Evolutionary conservation across 2,113 vertebrate species (phyloP).

Genomic region (Dasyprocta punctata): DNA sequence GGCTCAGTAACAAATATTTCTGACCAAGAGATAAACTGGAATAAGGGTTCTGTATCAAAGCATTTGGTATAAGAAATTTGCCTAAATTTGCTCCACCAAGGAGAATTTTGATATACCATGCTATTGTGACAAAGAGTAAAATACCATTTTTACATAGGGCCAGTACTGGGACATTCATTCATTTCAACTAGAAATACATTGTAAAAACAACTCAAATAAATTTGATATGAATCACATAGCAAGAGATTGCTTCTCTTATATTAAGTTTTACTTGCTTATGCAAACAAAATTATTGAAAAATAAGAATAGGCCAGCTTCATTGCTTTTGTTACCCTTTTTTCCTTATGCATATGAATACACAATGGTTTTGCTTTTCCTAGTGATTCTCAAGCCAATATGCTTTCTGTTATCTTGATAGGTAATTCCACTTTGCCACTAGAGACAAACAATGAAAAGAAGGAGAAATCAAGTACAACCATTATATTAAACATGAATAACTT

Average conservation of each 20-base stretch:
- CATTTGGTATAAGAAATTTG: neutral
- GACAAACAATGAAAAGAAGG: neutral
- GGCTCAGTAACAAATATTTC: neutral
- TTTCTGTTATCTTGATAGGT: neutral
- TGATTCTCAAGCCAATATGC: neutral
- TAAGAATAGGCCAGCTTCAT: neutral
- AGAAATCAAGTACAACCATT: neutral
- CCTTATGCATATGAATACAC: neutral
- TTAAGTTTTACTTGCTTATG: neutral
- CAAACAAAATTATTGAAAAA: neutral
- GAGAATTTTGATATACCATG: neutral
- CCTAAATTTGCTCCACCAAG: neutral
- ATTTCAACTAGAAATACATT: neutral
- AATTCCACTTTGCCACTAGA: neutral
- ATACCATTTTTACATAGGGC: neutral
- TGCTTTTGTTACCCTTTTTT: neutral
- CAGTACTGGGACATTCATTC: neutral
- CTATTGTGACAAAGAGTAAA: neutral
- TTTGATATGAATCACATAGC: neutral
- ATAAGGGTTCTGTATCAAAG: neutral
- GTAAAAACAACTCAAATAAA: neutral
- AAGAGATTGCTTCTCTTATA: neutral
- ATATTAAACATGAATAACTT: neutral
- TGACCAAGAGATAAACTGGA: neutral
- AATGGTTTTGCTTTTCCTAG: neutral